Conservation (phyloP, 23 tunicate genomes). For the Halocynthia aurantium region DNA sequence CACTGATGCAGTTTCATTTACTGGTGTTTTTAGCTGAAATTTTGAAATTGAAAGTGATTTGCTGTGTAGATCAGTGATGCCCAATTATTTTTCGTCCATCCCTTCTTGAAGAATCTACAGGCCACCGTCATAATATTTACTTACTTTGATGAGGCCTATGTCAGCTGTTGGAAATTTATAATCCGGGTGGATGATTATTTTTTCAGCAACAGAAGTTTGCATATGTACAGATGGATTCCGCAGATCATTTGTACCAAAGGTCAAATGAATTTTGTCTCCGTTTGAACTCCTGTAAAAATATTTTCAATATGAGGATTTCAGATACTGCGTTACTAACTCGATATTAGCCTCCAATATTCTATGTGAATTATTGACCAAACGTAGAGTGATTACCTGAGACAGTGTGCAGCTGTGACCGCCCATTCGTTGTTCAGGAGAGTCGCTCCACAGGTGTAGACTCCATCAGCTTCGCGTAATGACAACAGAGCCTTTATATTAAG, state of each 20-base stretch:
- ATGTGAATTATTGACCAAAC: background rate
- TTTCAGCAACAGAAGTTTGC: background rate
- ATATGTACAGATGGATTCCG: background rate
- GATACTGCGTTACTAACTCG: background rate
- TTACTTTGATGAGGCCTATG: conserved; percentile 33
- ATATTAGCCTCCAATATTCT: background rate
- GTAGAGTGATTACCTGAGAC: conserved; percentile 10
- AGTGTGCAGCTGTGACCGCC: conserved; percentile 51
- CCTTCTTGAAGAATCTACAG: no score
- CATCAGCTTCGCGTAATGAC: background rate
- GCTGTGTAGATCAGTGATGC: no score
- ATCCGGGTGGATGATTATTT: conserved; percentile 22
- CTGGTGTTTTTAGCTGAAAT: background rate
- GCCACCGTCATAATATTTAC: background rate
- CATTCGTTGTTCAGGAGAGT: conserved; percentile 4
- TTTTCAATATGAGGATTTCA: background rate
- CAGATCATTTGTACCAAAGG: background rate
- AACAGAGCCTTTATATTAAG: background rate
- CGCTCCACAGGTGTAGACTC: background rate
- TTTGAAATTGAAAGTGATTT: background rate
- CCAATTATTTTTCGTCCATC: no score
- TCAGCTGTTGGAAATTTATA: conserved; percentile 23
- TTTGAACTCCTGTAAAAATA: background rate
- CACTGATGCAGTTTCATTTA: background rate
- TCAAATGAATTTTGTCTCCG: background rate